phyloP scores from a whole-genome alignment of 2,888 invertebrate genomes.

The Catocala fraxini region DNA sequence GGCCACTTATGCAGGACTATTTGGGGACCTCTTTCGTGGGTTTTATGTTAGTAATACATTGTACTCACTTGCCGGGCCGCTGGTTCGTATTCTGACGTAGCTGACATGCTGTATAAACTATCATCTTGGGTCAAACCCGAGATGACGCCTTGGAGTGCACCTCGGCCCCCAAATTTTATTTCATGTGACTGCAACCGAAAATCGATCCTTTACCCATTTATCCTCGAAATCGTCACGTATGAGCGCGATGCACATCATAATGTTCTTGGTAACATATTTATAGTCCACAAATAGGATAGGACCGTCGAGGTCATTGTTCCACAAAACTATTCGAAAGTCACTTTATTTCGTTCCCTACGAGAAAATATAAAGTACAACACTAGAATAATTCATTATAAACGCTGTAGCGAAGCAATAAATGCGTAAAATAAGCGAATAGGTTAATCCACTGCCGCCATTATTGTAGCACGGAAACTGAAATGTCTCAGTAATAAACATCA shows the following conservation, averaged over 20 bases:
- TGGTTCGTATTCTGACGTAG: slow-evolving; percentile 85
- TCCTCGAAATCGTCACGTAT: slow-evolving; percentile 70
- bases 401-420: slow-evolving; percentile 59
- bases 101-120: slow-evolving; percentile 86
- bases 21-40: slow-evolving; percentile 22
- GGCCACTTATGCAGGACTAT: slow-evolving; percentile 32
- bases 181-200: slow-evolving; percentile 85
- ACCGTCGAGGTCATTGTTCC: slow-evolving; percentile 85
- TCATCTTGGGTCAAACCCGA: slow-evolving; percentile 87
- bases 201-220: slow-evolving; percentile 77
- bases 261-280: slow-evolving; percentile 81
- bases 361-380: slow-evolving; percentile 73
- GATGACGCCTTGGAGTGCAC: slow-evolving; percentile 83
- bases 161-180: slow-evolving; percentile 81
- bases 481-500: slow-evolving; percentile 83
- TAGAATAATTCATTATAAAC: slow-evolving; percentile 60
- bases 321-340: slow-evolving; percentile 75
- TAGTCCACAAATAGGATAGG: slow-evolving; percentile 82
- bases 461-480: slow-evolving; percentile 85
- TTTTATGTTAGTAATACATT: slow-evolving; percentile 36
- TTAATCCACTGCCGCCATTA: slow-evolving; percentile 87
- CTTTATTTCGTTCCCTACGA: slow-evolving; percentile 73
- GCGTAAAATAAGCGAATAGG: slow-evolving; percentile 79
- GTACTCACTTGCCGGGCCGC: slow-evolving; percentile 86
- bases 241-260: slow-evolving; percentile 72